Evolutionary conservation across 2,797 vertebrate genomes (phyloP), one percentile per base, ranked within the genome.

Genomic region (Myotis pilosus): DNA sequence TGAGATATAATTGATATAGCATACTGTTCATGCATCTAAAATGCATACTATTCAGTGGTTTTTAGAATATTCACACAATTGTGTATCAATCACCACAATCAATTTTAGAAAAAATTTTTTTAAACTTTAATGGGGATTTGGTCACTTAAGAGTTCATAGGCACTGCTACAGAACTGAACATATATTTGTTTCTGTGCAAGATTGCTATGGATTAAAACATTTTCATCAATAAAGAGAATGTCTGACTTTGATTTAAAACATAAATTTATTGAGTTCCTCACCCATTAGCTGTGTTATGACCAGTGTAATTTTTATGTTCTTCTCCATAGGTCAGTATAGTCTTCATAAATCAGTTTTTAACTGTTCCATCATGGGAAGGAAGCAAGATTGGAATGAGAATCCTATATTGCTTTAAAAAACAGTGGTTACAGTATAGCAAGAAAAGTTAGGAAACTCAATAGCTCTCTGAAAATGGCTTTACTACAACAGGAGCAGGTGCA

Each of bases 231-330:
- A 74, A 91, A 95, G 28, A 57, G 9, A 76, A 44, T 47, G 66
- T 51, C 47, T 76, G n/a, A 55, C 74, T 95, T 91, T 92, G 33
- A 84, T 76, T 95, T 94, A 85, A 91, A 76, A 81, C 30, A 30
- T 64, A 81, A 82, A 84, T 64, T 81, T 89, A 41, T 72, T 83
- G 17, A 72, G 11, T 83, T 86, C 36, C 4, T 51, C 9, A 84
- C 9, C 19, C 30, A 28, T 23, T 49, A 72, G 28, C 49, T 92
- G 12, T 87, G 23, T 69, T 69, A 81, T 22, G 28, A 66, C 62
- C 20, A 30, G 13, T 79, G 13, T 72, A 84, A 44, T 88, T 23
- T 87, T 92, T 23, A 19, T 55, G 25, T 85, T 78, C 53, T 36
- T 75, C 44, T 91, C 64, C 20, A 20, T 75, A 51, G 55, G 72